Evolutionary conservation across 2,113 vertebrate genomes (phyloP).

Genomic region (Triplophysa siluroides): DNA sequence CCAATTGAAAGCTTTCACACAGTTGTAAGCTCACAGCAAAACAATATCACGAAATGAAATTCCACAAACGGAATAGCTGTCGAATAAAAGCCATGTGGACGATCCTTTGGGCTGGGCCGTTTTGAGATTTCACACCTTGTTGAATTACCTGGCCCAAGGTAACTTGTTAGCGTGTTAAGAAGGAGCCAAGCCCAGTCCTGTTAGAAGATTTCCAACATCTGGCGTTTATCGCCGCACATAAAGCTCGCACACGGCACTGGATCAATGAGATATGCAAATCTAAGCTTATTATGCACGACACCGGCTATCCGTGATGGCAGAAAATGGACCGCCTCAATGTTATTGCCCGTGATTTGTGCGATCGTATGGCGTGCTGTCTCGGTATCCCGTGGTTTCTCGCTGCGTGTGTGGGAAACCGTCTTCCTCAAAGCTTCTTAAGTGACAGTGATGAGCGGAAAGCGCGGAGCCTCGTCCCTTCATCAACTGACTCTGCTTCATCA

Average conservation of each 20-base stretch:
- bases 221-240: conserved; percentile 53
- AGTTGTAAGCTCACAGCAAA: conserved; percentile 19
- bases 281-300: conserved; percentile 6
- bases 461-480: conserved; percentile 45
- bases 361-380: conserved; percentile 16
- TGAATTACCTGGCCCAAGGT: conserved; percentile 61
- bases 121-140: conserved; percentile 64
- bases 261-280: conserved; percentile 49
- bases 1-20: conserved; percentile 6
- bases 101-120: conserved; percentile 51
- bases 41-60: conserved; percentile 30
- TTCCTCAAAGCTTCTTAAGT: conserved; percentile 60
- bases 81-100: background rate
- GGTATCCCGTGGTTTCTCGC: conserved; percentile 3
- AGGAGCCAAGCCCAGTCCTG: conserved; percentile 47
- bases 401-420: background rate
- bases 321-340: background rate
- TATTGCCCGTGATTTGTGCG: conserved; percentile 21
- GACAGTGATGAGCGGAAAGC: conserved; percentile 67
- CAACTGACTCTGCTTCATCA: conserved; percentile 31
- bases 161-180: conserved; percentile 57
- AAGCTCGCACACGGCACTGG: conserved; percentile 24
- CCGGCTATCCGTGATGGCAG: conserved; percentile 22
- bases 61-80: conserved; percentile 30
- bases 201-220: conserved; percentile 49